Evolutionary conservation across 2,888 invertebrate species (phyloP).

Genomic region (Agelastica alni): DNA sequence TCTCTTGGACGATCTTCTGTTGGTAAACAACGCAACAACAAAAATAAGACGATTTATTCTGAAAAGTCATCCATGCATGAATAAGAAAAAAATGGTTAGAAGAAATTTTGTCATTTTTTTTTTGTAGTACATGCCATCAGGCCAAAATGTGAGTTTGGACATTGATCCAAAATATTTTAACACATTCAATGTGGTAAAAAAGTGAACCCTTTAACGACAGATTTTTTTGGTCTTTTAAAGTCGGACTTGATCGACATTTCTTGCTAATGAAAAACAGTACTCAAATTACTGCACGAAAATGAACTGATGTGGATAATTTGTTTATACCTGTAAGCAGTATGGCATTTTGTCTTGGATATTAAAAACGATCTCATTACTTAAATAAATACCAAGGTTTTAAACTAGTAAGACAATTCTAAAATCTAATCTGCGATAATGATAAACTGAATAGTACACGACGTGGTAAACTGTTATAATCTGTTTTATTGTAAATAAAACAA

Average conservation of each 20-base stretch:
- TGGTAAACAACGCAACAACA: slow-evolving; percentile 55
- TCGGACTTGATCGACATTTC: not conserved
- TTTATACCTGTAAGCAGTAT: too few species aligned
- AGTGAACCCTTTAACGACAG: slow-evolving; percentile 15
- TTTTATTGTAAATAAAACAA: too few species aligned
- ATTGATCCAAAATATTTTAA: slow-evolving; percentile 11
- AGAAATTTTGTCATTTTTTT: slow-evolving; percentile 37
- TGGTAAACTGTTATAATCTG: too few species aligned
- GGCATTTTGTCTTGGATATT: too few species aligned
- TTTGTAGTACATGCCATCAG: slow-evolving; percentile 26
- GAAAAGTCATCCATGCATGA: slow-evolving; percentile 51
- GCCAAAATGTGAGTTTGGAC: slow-evolving; percentile 19
- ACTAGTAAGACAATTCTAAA: too few species aligned
- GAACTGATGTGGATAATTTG: too few species aligned
- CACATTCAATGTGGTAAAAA: slow-evolving; percentile 5
- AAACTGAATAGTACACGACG: too few species aligned
- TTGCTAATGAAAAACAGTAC: not conserved
- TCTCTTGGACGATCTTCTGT: slow-evolving; percentile 54
- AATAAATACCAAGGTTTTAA: too few species aligned
- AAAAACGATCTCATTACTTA: too few species aligned
- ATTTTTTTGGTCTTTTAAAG: not conserved
- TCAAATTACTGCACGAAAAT: too few species aligned
- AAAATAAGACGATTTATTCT: slow-evolving; percentile 49
- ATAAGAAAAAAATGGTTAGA: slow-evolving; percentile 39
- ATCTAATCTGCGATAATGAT: too few species aligned